Conservation (phyloP, 2,113 vertebrate genomes). For the Tetrax tetrax region DNA sequence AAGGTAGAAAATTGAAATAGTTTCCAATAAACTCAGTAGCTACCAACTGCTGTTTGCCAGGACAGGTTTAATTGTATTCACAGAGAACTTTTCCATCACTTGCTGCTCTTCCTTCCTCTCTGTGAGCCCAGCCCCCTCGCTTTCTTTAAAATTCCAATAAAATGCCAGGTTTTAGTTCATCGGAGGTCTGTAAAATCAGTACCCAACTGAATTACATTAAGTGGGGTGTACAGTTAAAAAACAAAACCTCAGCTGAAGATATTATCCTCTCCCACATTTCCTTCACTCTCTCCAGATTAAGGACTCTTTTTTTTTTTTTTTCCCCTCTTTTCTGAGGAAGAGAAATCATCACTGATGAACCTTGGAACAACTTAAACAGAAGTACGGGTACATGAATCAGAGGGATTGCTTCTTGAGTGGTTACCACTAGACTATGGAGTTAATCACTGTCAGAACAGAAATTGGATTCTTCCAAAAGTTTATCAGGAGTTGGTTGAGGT, state of each 20-base stretch:
- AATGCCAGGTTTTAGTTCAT: background rate
- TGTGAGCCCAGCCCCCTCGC: background rate
- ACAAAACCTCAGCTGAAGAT: background rate
- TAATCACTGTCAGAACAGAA: background rate
- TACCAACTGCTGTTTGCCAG: background rate
- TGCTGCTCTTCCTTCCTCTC: background rate
- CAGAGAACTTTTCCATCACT: background rate
- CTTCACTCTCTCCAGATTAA: background rate
- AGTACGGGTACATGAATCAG: background rate
- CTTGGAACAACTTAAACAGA: background rate
- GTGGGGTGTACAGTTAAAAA: background rate
- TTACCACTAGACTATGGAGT: background rate
- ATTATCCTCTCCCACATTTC: background rate
- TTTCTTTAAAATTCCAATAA: background rate
- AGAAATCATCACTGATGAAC: background rate
- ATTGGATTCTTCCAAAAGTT: background rate
- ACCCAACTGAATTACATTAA: background rate
- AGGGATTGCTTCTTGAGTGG: background rate
- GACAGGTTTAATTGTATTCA: background rate
- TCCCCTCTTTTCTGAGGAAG: background rate
- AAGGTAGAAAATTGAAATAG: background rate
- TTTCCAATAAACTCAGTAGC: background rate
- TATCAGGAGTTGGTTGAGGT: background rate
- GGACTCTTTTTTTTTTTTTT: background rate
- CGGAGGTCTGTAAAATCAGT: accelerated